These are phyloP conservation scores for Bufotes viridis DNA, from an alignment of 2,797 vertebrate genomes.

Conservation along the genomic window DNA sequence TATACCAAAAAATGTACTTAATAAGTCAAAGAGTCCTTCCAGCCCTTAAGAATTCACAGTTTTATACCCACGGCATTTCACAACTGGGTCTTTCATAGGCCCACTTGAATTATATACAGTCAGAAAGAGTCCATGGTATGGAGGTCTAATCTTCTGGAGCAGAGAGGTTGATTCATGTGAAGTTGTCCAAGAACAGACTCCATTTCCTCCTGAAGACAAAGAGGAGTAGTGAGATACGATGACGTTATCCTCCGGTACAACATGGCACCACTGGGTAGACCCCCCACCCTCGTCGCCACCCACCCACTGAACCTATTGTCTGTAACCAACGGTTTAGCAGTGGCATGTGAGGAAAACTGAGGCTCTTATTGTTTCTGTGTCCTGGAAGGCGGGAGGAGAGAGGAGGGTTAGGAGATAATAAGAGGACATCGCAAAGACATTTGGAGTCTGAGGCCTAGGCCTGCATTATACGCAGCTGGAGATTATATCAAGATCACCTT, in stretches of 20 bases:
- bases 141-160: neutral
- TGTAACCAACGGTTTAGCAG: slow-evolving; percentile 32
- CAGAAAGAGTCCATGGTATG: neutral
- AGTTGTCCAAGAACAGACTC: neutral
- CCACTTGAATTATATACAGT: neutral
- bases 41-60: slow-evolving; percentile 16
- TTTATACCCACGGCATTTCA: neutral
- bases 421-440: slow-evolving; percentile 4
- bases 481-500: neutral
- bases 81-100: neutral
- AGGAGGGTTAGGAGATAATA: neutral
- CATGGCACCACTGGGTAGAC: neutral
- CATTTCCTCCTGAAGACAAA: slow-evolving; percentile 9
- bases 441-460: neutral
- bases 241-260: neutral
- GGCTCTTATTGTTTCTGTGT: slow-evolving; percentile 5
- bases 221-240: neutral
- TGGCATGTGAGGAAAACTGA: slow-evolving; percentile 9
- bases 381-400: neutral
- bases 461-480: slow-evolving; percentile 4
- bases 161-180: neutral
- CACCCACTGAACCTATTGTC: neutral
- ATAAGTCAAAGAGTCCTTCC: neutral
- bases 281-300: neutral
- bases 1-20: neutral